A percentile compares a stretch with the other conserved stretches of the same genome.
Conservation (phyloP, 2,797 vertebrate genomes). For the Oryzias sinensis region DNA sequence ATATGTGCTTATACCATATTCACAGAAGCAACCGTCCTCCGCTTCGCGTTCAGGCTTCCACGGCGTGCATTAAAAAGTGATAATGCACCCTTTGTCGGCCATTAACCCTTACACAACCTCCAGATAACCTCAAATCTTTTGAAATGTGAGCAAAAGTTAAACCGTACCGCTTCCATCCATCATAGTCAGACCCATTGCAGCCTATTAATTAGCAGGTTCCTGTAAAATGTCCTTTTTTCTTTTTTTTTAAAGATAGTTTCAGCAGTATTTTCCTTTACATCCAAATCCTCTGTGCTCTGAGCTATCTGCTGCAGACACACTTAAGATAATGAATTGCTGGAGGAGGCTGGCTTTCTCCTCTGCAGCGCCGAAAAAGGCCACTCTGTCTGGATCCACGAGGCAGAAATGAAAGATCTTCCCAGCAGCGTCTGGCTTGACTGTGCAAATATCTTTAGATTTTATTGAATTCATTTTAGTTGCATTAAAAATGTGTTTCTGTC, state of each 20-base stretch:
- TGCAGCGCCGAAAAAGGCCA: slow-evolving; percentile 63
- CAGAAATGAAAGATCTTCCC: slow-evolving; percentile 33
- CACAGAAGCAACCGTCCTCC: too few species aligned
- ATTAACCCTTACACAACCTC: too few species aligned
- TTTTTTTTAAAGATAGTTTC: slow-evolving; percentile 49
- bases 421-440: slow-evolving; percentile 28
- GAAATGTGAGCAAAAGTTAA: too few species aligned
- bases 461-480: slow-evolving; percentile 15
- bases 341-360: slow-evolving; percentile 63
- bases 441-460: slow-evolving; percentile 21
- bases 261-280: slow-evolving; percentile 59
- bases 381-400: slow-evolving; percentile 56
- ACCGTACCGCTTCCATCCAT: slow-evolving; percentile 14
- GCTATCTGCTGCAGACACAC: slow-evolving; percentile 68
- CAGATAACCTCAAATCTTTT: too few species aligned
- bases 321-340: slow-evolving; percentile 74
- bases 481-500: slow-evolving; percentile 15
- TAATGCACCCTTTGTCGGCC: too few species aligned
- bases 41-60: too few species aligned
- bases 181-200: slow-evolving; percentile 37
- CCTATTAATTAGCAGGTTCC: slow-evolving; percentile 52
- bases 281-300: slow-evolving; percentile 29
- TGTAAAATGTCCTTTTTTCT: slow-evolving; percentile 34
- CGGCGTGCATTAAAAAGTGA: too few species aligned
- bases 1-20: too few species aligned